These are phyloP conservation scores for Heliconius hortense DNA, from an alignment of 2,888 invertebrate genomes.

Conservation along the genomic window DNA sequence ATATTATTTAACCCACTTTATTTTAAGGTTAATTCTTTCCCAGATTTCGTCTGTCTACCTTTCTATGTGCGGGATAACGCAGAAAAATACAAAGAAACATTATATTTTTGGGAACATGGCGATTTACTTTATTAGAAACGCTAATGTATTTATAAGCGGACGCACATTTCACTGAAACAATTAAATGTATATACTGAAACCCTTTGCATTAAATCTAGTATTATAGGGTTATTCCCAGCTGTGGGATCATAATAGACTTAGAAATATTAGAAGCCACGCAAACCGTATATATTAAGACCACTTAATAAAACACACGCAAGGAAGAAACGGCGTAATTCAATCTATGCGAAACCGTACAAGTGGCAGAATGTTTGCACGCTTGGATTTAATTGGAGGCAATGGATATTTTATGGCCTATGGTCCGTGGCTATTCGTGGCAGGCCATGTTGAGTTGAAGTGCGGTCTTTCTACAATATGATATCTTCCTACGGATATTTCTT, in stretches of 20 bases:
- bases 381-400: slow-evolving; percentile 25
- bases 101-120: background rate
- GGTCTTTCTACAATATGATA: slow-evolving; percentile 5
- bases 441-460: slow-evolving; percentile 5
- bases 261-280: slow-evolving; percentile 18
- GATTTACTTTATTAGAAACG: background rate
- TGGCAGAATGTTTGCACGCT: slow-evolving; percentile 19
- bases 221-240: background rate
- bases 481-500: background rate
- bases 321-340: slow-evolving; percentile 26
- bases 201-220: background rate
- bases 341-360: slow-evolving; percentile 18
- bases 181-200: background rate
- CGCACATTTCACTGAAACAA: background rate
- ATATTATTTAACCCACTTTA: background rate
- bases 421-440: slow-evolving; percentile 14
- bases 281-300: slow-evolving; percentile 13
- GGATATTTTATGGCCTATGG: slow-evolving; percentile 13
- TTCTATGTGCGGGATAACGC: too few species aligned
- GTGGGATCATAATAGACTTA: slow-evolving; percentile 12
- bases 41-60: too few species aligned
- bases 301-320: slow-evolving; percentile 28
- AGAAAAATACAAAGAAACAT: background rate
- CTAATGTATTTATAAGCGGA: background rate
- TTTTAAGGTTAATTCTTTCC: too few species aligned